phyloP scores from a whole-genome alignment of 2,113 vertebrate species.

The Cephalopterus ornatus region DNA sequence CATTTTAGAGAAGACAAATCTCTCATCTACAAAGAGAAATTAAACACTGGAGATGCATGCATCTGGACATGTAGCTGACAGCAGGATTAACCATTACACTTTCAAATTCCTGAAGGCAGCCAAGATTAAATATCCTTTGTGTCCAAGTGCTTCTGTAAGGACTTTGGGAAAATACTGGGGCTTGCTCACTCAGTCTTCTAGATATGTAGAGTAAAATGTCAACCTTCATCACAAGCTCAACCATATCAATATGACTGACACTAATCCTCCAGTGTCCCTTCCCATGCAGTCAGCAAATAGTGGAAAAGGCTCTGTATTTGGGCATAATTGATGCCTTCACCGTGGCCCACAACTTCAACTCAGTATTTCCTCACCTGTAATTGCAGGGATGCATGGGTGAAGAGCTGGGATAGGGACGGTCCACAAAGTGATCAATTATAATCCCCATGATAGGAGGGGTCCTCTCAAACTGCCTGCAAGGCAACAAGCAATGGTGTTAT shows the following conservation, averaged over 20 bases:
- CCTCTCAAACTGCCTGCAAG: slow-evolving; percentile 93
- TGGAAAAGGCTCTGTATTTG: slow-evolving; percentile 31
- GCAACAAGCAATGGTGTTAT: slow-evolving; percentile 72
- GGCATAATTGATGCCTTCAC: slow-evolving; percentile 31
- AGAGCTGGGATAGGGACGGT: slow-evolving; percentile 88
- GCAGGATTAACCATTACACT: not conserved
- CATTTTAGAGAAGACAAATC: not conserved
- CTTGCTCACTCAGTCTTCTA: not conserved
- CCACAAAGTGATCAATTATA: slow-evolving; percentile 98
- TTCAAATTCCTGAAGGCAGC: not conserved
- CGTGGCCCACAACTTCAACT: not conserved
- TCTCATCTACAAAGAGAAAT: not conserved
- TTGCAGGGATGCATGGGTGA: slow-evolving; percentile 95
- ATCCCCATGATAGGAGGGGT: slow-evolving; percentile 97
- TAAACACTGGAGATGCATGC: not conserved
- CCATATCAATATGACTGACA: not conserved
- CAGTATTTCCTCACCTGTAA: slow-evolving; percentile 87
- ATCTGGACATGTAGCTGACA: not conserved
- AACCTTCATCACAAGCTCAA: not conserved
- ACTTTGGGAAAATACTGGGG: not conserved
- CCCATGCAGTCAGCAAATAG: not conserved
- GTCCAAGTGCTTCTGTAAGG: not conserved
- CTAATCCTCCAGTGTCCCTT: not conserved
- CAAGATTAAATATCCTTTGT: not conserved
- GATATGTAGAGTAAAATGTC: not conserved